Evolutionary conservation across 2,113 vertebrate species (phyloP).

Genomic region (Lampris incognitus): DNA sequence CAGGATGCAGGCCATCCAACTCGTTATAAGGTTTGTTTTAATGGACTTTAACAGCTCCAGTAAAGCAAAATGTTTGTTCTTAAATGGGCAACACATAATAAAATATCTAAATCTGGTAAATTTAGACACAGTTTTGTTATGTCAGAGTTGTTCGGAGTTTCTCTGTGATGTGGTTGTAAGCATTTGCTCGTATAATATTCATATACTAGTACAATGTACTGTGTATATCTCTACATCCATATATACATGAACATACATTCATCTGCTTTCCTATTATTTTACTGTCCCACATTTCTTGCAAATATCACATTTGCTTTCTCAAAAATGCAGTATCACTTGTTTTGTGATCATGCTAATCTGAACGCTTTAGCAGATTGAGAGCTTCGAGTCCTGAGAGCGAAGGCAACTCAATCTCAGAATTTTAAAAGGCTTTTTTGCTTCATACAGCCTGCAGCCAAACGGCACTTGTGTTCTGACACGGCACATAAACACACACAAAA

Average conservation of each 20-base stretch:
- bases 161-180: too few species aligned
- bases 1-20: constrained; percentile 49
- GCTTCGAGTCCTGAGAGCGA: constrained; percentile 74
- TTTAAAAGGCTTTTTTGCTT: constrained; percentile 76
- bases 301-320: constrained; percentile 66
- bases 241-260: too few species aligned
- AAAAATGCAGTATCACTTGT: constrained; percentile 70
- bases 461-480: constrained; percentile 87
- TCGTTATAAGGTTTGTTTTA: constrained; percentile 52
- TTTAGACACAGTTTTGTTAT: too few species aligned
- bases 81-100: too few species aligned
- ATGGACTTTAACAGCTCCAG: constrained; percentile 36
- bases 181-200: too few species aligned
- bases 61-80: constrained; percentile 14
- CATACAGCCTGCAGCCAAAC: constrained; percentile 83
- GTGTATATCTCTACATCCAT: too few species aligned
- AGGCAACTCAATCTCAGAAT: constrained; percentile 81
- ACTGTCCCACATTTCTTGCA: constrained; percentile 66
- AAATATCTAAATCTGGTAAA: too few species aligned
- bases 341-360: constrained; percentile 73
- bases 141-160: too few species aligned
- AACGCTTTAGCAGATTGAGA: constrained; percentile 70
- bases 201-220: too few species aligned
- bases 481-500: constrained; percentile 88
- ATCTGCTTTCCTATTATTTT: constrained; percentile 35